Evolutionary conservation across 2,113 vertebrate species (phyloP).

Genomic region (Rallus limicola): DNA sequence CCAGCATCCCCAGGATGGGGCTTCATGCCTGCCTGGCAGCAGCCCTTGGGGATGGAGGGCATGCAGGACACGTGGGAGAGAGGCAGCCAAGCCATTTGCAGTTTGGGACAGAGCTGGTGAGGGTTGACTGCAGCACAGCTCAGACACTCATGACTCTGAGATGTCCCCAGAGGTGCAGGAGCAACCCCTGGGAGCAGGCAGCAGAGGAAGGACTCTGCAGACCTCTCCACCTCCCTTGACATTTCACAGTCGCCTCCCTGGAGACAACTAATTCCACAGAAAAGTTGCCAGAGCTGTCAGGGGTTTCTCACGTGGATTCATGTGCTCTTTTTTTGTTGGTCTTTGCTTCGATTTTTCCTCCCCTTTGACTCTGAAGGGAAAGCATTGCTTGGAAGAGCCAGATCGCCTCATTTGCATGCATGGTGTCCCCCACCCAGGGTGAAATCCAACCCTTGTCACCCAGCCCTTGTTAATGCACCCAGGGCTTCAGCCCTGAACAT

Average conservation of each 20-base stretch:
- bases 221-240: neutral
- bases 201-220: neutral
- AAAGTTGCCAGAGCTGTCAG: neutral
- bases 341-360: neutral
- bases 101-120: neutral
- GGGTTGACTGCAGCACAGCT: neutral
- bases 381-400: neutral
- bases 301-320: neutral
- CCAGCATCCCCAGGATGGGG: fast-evolving
- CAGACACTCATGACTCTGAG: neutral
- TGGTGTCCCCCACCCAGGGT: fast-evolving
- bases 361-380: neutral
- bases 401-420: neutral
- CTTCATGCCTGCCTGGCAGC: neutral
- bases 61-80: neutral
- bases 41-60: neutral
- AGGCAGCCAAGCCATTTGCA: neutral
- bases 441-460: neutral
- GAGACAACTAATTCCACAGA: neutral
- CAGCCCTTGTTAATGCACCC: neutral
- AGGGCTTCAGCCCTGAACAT: fast-evolving
- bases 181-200: neutral
- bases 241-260: neutral
- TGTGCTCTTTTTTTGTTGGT: neutral
- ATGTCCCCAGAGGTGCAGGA: fast-evolving